These are phyloP conservation scores for Apteryx mantelli DNA, from an alignment of 2,113 vertebrate genomes.

Conservation along the genomic window DNA sequence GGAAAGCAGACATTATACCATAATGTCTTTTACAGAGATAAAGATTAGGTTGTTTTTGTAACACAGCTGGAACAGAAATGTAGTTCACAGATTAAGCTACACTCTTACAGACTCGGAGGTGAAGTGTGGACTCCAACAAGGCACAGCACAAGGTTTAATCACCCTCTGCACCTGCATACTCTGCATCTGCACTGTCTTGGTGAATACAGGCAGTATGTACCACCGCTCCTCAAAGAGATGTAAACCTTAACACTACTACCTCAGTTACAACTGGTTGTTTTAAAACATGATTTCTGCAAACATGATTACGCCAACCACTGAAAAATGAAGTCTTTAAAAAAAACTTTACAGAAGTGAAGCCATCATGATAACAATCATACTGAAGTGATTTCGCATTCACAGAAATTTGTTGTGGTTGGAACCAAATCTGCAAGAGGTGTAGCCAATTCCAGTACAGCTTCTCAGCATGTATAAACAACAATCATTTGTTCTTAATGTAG, in stretches of 20 bases:
- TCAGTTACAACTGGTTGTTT: background rate
- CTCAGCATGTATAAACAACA: background rate
- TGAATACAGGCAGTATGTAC: background rate
- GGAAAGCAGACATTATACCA: rapidly evolving
- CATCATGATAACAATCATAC: background rate
- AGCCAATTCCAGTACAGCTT: background rate
- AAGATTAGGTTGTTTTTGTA: background rate
- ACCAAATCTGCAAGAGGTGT: background rate
- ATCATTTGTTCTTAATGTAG: background rate
- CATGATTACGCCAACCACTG: background rate
- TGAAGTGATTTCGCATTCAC: background rate
- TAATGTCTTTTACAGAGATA: too few species aligned
- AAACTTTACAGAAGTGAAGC: background rate
- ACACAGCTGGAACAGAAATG: background rate
- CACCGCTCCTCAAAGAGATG: background rate
- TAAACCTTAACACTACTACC: background rate
- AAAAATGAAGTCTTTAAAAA: background rate
- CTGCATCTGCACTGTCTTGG: background rate
- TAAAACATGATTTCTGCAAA: background rate
- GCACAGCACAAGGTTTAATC: background rate
- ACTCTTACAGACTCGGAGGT: background rate
- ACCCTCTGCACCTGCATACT: background rate
- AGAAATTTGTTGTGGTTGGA: background rate
- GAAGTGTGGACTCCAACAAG: background rate
- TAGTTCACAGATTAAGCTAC: background rate